Evolutionary conservation across 2,888 invertebrate genomes (phyloP).

Genomic region (Melinaea marsaeus): DNA sequence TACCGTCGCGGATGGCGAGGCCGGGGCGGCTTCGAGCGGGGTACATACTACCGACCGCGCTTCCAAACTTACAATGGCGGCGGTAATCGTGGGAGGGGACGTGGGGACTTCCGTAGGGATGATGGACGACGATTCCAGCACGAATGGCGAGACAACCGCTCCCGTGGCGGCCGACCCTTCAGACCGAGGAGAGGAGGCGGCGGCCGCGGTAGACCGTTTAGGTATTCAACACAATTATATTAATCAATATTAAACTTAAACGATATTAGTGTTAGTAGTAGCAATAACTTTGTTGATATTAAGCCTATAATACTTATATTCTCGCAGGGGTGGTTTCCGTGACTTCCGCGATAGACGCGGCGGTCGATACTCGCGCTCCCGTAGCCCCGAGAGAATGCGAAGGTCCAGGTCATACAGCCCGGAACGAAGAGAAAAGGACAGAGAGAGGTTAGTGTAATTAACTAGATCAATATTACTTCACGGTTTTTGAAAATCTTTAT

Average conservation of each 20-base stretch:
- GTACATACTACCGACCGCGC: conserved; percentile 88
- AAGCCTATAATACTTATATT: neutral
- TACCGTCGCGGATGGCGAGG: conserved; percentile 76
- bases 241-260: conserved; percentile 11
- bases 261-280: too few relatives aligned
- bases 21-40: conserved; percentile 81
- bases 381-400: conserved; percentile 73
- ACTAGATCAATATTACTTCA: neutral
- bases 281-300: too few relatives aligned
- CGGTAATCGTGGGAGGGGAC: conserved; percentile 68
- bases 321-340: conserved; percentile 72
- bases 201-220: conserved; percentile 66
- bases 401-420: conserved; percentile 72
- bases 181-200: conserved; percentile 63
- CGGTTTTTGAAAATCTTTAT: neutral
- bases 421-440: conserved; percentile 69
- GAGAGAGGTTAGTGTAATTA: conserved; percentile 58
- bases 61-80: conserved; percentile 82
- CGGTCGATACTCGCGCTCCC: conserved; percentile 74
- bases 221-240: conserved; percentile 44
- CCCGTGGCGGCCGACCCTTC: conserved; percentile 63
- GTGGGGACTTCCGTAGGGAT: conserved; percentile 63
- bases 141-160: conserved; percentile 56
- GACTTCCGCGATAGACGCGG: conserved; percentile 84
- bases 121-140: conserved; percentile 45